Evolutionary conservation across 1,140 invertebrate species (phyloP).

Genomic region (Saccostrea echinata): DNA sequence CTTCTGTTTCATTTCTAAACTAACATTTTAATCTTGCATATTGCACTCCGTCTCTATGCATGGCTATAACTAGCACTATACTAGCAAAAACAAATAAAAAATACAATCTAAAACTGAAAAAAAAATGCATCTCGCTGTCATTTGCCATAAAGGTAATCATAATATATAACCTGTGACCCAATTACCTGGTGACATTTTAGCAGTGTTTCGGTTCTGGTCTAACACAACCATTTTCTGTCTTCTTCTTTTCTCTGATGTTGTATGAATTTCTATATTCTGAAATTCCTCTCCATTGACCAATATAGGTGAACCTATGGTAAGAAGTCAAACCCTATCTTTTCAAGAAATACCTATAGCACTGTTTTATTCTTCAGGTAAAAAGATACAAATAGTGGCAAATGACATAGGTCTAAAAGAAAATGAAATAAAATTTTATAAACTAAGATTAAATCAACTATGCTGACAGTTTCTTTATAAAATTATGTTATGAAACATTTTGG

Average conservation of each 20-base stretch:
- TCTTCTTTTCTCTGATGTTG: constrained; percentile 33
- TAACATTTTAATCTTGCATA: background rate
- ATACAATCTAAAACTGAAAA: constrained; percentile 17
- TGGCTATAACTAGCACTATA: constrained; percentile 13
- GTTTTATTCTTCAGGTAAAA: background rate
- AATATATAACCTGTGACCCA: background rate
- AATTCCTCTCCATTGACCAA: constrained; percentile 80
- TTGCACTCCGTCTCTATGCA: background rate
- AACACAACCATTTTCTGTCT: constrained; percentile 44
- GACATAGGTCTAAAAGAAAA: background rate
- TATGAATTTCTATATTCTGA: constrained; percentile 78
- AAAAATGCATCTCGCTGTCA: background rate
- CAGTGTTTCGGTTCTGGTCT: constrained; percentile 66
- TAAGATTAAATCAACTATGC: constrained; percentile 3
- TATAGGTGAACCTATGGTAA: constrained; percentile 76
- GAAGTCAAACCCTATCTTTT: constrained; percentile 20
- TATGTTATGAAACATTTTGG: background rate
- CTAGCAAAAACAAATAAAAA: constrained; percentile 3
- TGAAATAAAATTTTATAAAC: background rate
- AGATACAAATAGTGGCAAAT: constrained; percentile 18
- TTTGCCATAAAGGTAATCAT: background rate
- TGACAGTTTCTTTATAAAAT: background rate
- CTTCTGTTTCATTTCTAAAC: too few relatives aligned
- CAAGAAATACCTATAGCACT: background rate
- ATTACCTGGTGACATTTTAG: constrained; percentile 47